A percentile compares a stretch with the other conserved stretches of the same genome.
These are phyloP conservation scores for Melinaea marsaeus DNA, from an alignment of 2,888 invertebrate genomes.

Conservation along the genomic window DNA sequence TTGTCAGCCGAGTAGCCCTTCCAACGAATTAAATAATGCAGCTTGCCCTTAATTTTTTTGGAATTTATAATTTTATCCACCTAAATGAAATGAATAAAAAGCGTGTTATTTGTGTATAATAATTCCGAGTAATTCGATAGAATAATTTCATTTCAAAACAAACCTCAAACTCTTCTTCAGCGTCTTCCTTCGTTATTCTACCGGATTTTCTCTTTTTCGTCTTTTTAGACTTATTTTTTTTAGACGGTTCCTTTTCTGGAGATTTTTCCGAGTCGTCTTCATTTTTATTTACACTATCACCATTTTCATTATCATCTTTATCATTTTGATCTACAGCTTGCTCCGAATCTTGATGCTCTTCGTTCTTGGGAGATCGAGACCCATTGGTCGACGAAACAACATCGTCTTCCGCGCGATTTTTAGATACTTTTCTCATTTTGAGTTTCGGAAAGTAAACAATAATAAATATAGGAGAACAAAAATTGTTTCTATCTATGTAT, in stretches of 20 bases:
- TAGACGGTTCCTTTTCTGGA: conserved; percentile 29
- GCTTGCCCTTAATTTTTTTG: conserved; percentile 81
- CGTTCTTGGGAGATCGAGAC: conserved; percentile 57
- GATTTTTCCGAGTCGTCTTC: conserved; percentile 30
- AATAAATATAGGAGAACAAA: conserved; percentile 24
- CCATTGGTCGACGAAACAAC: conserved; percentile 70
- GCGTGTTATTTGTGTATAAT: conserved; percentile 12
- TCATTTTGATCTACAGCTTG: conserved; percentile 27
- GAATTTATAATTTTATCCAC: conserved; percentile 85
- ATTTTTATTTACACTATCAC: conserved; percentile 18
- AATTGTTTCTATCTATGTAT: conserved; percentile 7
- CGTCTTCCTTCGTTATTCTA: conserved; percentile 42
- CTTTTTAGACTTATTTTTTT: conserved; percentile 42
- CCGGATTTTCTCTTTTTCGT: conserved; percentile 57
- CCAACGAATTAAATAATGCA: conserved; percentile 86
- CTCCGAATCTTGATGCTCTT: conserved; percentile 37
- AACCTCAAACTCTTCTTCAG: conserved; percentile 50
- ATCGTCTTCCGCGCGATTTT: conserved; percentile 67
- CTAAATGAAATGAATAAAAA: conserved; percentile 49
- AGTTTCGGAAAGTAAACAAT: conserved; percentile 43
- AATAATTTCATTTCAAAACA: conserved; percentile 2
- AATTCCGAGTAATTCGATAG: conserved; percentile 9
- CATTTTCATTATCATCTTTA: conserved; percentile 41
- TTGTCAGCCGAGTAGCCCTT: conserved; percentile 83
- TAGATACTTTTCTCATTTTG: conserved; percentile 68